These are phyloP conservation scores for Nymphalis c-album DNA, from an alignment of 2,888 invertebrate genomes.

Conservation along the genomic window DNA sequence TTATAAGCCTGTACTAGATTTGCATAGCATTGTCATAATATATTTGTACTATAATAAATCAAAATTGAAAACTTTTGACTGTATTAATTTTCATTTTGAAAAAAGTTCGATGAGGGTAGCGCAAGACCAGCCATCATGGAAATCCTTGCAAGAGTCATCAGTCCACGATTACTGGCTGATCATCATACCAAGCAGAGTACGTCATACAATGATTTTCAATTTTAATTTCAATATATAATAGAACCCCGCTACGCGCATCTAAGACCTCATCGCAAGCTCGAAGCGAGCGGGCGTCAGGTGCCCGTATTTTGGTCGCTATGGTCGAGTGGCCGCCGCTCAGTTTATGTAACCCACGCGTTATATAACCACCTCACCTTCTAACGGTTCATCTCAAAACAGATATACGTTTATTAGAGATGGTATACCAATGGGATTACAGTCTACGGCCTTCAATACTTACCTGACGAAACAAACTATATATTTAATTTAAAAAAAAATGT, in stretches of 20 bases:
- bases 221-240: not conserved
- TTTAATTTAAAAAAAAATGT: no score
- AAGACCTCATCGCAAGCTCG: slow-evolving; percentile 23
- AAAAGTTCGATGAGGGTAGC: no score
- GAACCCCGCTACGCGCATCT: slow-evolving; percentile 20
- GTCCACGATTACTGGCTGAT: no score
- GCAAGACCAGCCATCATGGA: no score
- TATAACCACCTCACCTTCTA: slow-evolving; percentile 45
- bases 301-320: slow-evolving; percentile 76
- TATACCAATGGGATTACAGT: not conserved
- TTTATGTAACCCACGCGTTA: slow-evolving; percentile 67
- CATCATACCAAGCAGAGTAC: no score
- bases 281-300: slow-evolving; percentile 74
- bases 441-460: not conserved
- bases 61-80: no score
- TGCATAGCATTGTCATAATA: no score
- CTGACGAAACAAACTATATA: no score
- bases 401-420: slow-evolving; percentile 3
- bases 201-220: not conserved
- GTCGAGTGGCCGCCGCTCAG: slow-evolving; percentile 67
- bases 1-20: no score
- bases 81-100: no score
- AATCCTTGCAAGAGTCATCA: no score
- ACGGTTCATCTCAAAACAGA: slow-evolving; percentile 32
- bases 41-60: no score